Conservation (phyloP, 2,888 invertebrate species). For the Clistopyga incitator region DNA sequence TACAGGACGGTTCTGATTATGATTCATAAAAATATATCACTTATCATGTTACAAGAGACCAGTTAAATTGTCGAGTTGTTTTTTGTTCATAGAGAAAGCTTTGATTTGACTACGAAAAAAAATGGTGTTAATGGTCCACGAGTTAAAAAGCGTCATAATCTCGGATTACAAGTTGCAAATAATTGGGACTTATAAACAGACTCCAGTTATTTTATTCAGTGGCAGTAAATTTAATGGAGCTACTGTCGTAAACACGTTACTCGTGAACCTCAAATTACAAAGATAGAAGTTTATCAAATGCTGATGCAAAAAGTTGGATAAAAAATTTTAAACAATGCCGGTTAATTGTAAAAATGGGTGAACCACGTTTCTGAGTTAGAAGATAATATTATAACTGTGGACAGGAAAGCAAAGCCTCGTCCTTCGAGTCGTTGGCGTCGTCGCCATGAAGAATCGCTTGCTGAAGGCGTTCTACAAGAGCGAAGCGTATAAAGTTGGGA, state of each 20-base stretch:
- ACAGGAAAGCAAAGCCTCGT: conserved; percentile 37
- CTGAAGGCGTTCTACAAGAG: conserved; percentile 72
- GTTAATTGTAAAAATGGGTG: conserved; percentile 1
- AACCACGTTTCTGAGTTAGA: neutral
- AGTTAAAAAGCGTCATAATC: too few relatives aligned
- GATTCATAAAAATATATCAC: too few relatives aligned
- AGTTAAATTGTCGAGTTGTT: too few relatives aligned
- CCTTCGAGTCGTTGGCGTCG: conserved; percentile 59
- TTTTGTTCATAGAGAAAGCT: too few relatives aligned
- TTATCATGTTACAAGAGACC: too few relatives aligned
- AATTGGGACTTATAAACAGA: neutral
- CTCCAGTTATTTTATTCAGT: neutral
- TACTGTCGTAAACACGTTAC: conserved; percentile 35
- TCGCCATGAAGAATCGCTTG: conserved; percentile 48
- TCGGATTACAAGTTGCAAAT: too few relatives aligned
- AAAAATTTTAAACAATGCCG: neutral
- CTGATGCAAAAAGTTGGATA: too few relatives aligned
- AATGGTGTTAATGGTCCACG: too few relatives aligned
- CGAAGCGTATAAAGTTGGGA: conserved; percentile 66
- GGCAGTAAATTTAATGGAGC: neutral
- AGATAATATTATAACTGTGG: neutral
- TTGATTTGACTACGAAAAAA: too few relatives aligned
- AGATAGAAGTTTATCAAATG: too few relatives aligned
- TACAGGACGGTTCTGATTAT: too few relatives aligned
- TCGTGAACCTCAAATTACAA: neutral